Evolutionary conservation across 2,797 vertebrate genomes (phyloP).

Genomic region (Helarctos malayanus): DNA sequence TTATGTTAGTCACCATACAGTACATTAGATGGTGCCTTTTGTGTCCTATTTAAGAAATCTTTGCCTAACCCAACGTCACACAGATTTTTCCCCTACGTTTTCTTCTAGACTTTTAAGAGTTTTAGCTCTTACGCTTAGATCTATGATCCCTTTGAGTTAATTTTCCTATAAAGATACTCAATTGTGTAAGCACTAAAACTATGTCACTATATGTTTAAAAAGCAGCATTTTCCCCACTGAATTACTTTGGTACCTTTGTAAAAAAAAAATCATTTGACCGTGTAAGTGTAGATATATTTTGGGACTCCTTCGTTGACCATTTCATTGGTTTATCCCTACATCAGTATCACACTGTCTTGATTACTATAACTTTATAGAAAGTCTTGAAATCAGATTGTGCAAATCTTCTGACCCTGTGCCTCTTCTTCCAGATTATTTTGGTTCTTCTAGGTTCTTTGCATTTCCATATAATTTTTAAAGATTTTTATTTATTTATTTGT

Average conservation of each 20-base stretch:
- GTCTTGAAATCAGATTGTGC: not conserved
- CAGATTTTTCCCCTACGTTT: not conserved
- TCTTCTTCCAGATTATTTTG: not conserved
- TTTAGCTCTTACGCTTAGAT: not conserved
- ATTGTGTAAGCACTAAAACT: not conserved
- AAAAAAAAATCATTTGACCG: not conserved
- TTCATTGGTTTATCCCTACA: not conserved
- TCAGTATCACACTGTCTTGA: not conserved
- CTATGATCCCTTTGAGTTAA: not conserved
- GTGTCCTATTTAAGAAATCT: not conserved
- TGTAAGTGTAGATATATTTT: not conserved
- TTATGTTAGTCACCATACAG: no score
- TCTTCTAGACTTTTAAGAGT: not conserved
- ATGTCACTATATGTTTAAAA: not conserved
- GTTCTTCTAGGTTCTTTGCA: not conserved
- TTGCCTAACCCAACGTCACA: not conserved
- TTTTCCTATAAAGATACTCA: not conserved
- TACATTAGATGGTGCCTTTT: not conserved
- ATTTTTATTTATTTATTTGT: not conserved
- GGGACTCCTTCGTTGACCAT: not conserved
- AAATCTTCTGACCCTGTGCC: not conserved
- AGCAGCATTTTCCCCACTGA: not conserved
- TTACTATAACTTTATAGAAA: not conserved
- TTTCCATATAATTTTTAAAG: not conserved
- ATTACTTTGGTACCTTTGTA: not conserved